Conservation (phyloP, 2,888 invertebrate species). For the Baronia brevicornis region DNA sequence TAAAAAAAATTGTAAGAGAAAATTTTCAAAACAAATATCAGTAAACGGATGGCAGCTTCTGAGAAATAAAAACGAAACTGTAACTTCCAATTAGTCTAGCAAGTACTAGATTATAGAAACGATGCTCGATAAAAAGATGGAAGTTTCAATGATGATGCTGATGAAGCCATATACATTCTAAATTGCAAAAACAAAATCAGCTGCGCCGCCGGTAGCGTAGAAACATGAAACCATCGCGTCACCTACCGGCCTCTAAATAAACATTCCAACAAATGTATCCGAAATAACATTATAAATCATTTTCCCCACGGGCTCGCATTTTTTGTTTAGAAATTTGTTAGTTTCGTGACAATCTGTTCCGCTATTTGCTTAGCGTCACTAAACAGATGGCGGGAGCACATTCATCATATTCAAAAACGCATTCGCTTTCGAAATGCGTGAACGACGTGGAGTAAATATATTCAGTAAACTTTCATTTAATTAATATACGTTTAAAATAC, state of each 20-base stretch:
- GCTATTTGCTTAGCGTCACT: slow-evolving; percentile 68
- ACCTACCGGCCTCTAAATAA: slow-evolving; percentile 44
- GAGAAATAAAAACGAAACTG: too few relatives aligned
- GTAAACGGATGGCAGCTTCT: too few relatives aligned
- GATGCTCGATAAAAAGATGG: too few relatives aligned
- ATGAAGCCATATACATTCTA: slow-evolving; percentile 15
- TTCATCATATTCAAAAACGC: slow-evolving; percentile 56
- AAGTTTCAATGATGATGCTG: too few relatives aligned
- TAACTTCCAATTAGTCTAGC: too few relatives aligned
- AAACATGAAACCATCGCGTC: slow-evolving; percentile 44
- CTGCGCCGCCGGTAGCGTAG: slow-evolving; percentile 30
- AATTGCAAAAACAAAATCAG: slow-evolving; percentile 31
- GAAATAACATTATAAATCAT: slow-evolving; percentile 73
- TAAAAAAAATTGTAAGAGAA: too few relatives aligned
- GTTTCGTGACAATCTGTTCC: slow-evolving; percentile 73
- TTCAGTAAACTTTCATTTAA: slow-evolving; percentile 13
- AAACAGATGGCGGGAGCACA: slow-evolving; percentile 59
- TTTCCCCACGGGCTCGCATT: slow-evolving; percentile 41
- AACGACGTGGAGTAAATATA: slow-evolving; percentile 17
- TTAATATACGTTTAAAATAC: slow-evolving; percentile 4
- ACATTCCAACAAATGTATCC: slow-evolving; percentile 63
- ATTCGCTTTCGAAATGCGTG: slow-evolving; percentile 44
- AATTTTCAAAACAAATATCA: too few relatives aligned
- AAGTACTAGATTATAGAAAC: too few relatives aligned
- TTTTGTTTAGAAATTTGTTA: slow-evolving; percentile 65